Conservation (phyloP, 2,888 invertebrate genomes). For the Ligdia adustata region DNA sequence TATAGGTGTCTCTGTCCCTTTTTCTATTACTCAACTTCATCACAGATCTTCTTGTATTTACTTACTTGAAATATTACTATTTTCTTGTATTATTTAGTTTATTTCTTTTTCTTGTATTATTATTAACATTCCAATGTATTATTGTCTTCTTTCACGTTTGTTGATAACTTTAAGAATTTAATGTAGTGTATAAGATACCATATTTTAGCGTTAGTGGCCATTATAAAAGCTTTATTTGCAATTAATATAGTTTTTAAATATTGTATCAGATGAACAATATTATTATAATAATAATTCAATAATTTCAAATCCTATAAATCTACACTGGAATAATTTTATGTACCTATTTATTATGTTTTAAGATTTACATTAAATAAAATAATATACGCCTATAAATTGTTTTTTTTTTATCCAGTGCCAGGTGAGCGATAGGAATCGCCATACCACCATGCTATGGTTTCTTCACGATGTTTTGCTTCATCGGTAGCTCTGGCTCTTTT, state of each 20-base stretch:
- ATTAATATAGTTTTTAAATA: slow-evolving; percentile 17
- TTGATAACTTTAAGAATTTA: slow-evolving; percentile 59
- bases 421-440: too few relatives aligned
- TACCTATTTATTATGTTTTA: slow-evolving; percentile 64
- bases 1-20: slow-evolving; percentile 62
- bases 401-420: slow-evolving; percentile 35
- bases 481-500: too few relatives aligned
- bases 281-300: slow-evolving; percentile 25
- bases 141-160: slow-evolving; percentile 54
- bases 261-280: slow-evolving; percentile 19
- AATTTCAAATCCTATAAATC: slow-evolving; percentile 43
- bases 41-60: slow-evolving; percentile 55
- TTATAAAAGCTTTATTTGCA: slow-evolving; percentile 48
- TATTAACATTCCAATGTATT: slow-evolving; percentile 64
- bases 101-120: slow-evolving; percentile 31
- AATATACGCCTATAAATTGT: slow-evolving; percentile 74
- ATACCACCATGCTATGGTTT: too few relatives aligned
- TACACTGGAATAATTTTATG: slow-evolving; percentile 49
- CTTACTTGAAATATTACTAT: slow-evolving; percentile 31
- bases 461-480: too few relatives aligned
- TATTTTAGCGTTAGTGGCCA: slow-evolving; percentile 55
- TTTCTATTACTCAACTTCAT: slow-evolving; percentile 56
- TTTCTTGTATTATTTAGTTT: too few relatives aligned
- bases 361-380: slow-evolving; percentile 73
- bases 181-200: slow-evolving; percentile 60